Conservation (phyloP, 2,888 invertebrate genomes). For the Colostygia pectinataria region DNA sequence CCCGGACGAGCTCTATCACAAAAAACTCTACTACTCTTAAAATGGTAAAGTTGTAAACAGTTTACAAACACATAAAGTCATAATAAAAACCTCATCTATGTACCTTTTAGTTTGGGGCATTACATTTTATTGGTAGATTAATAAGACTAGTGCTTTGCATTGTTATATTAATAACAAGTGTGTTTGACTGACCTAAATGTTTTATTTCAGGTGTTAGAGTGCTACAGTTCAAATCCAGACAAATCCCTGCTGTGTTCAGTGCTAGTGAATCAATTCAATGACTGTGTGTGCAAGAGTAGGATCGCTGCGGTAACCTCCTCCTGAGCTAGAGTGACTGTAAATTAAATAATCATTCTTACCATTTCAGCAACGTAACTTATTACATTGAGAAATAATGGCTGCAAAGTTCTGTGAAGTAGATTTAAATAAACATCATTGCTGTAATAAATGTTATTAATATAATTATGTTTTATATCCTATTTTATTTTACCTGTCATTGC, state of each 20-base stretch:
- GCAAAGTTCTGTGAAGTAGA: constrained; percentile 61
- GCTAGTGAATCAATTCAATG: constrained; percentile 78
- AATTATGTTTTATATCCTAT: constrained; percentile 41
- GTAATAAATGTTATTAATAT: constrained; percentile 76
- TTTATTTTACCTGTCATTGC: background rate
- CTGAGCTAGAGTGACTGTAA: constrained; percentile 52
- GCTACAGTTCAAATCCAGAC: constrained; percentile 72
- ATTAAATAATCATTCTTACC: constrained; percentile 47
- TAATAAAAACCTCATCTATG: no score
- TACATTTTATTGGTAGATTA: no score
- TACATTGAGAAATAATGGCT: constrained; percentile 36
- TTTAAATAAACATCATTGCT: constrained; percentile 71
- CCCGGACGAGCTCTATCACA: no score
- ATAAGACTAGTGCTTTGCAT: no score
- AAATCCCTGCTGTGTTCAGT: constrained; percentile 74
- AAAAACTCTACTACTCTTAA: no score
- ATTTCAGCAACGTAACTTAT: constrained; percentile 27
- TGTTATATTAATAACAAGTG: no score
- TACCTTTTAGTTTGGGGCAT: no score
- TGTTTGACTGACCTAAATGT: background rate
- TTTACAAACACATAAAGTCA: no score
- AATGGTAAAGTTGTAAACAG: no score
- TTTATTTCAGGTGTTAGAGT: constrained; percentile 69
- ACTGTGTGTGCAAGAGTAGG: constrained; percentile 78
- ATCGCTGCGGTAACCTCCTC: constrained; percentile 68